These are phyloP conservation scores for Pelagia noctiluca DNA, from an alignment of 30 jellyfish, hydroid and myxozoan species.

Conservation along the genomic window DNA sequence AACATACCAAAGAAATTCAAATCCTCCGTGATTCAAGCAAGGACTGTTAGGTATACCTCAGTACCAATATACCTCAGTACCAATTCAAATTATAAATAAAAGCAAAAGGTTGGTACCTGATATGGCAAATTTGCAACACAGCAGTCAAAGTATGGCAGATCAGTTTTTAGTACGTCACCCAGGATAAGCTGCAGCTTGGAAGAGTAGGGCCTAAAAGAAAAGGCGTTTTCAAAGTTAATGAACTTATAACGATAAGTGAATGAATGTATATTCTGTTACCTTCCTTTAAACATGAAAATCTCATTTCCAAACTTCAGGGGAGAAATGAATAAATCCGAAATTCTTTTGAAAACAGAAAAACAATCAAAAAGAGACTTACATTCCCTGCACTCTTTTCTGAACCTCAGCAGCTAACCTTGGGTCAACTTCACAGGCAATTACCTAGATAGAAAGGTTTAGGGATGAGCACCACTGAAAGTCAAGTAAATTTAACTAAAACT, in stretches of 20 bases:
- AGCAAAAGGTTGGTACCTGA: slow-evolving; percentile 73
- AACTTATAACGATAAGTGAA: too few species aligned
- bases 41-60: too few species aligned
- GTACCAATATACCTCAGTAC: neutral
- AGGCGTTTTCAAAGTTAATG: neutral
- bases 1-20: too few species aligned
- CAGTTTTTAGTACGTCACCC: slow-evolving; percentile 97
- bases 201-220: slow-evolving; percentile 61
- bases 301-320: too few species aligned
- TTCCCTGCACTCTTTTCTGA: slow-evolving; percentile 94
- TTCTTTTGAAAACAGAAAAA: too few species aligned
- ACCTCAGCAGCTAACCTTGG: slow-evolving; percentile 96
- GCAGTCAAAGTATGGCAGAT: slow-evolving; percentile 97
- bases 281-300: too few species aligned
- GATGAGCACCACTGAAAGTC: neutral
- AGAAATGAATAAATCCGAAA: too few species aligned
- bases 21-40: too few species aligned
- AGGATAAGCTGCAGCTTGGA: slow-evolving; percentile 79
- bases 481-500: too few species aligned
- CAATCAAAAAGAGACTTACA: slow-evolving; percentile 50
- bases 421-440: slow-evolving; percentile 94
- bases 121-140: slow-evolving; percentile 99
- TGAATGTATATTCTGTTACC: too few species aligned
- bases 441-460: slow-evolving; percentile 34
- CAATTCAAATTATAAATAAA: neutral